Percentiles rank a stretch among this genome's conserved stretches.
Evolutionary conservation across 2,113 vertebrate species (phyloP).

Genomic region (Butorides virescens): DNA sequence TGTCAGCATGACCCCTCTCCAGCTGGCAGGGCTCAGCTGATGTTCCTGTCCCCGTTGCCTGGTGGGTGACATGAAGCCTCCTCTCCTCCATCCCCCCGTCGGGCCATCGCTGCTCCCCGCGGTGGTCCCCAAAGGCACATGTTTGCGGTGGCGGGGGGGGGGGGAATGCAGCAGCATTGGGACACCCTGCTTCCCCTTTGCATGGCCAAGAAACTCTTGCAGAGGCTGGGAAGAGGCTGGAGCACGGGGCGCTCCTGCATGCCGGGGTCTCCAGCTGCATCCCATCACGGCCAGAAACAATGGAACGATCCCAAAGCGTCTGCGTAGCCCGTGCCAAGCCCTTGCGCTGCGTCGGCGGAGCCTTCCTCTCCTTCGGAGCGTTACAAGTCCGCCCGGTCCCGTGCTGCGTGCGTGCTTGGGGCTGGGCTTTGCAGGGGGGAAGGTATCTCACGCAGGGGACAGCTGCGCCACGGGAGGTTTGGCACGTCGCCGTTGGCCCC

Average conservation of each 20-base stretch:
- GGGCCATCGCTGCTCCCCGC: rapidly evolving
- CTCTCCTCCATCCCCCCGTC: not conserved
- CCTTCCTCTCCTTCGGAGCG: not conserved
- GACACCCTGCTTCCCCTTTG: not conserved
- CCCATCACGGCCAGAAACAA: not conserved
- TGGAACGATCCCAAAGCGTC: not conserved
- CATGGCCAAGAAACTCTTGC: not conserved
- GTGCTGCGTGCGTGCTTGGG: not conserved
- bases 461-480: not conserved
- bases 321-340: not conserved
- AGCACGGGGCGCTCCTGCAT: rapidly evolving
- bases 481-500: not conserved
- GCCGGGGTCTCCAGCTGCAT: not conserved
- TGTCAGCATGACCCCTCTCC: not conserved
- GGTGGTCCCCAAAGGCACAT: not conserved
- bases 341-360: rapidly evolving
- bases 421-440: not conserved
- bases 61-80: not conserved
- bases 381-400: not conserved
- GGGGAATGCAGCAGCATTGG: not conserved
- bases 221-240: not conserved
- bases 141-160: no score
- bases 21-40: not conserved
- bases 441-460: not conserved
- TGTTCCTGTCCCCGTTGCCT: not conserved